Base-by-base conservation (phyloP, 2,888 invertebrate genomes). In the Apodemia mormo region DNA sequence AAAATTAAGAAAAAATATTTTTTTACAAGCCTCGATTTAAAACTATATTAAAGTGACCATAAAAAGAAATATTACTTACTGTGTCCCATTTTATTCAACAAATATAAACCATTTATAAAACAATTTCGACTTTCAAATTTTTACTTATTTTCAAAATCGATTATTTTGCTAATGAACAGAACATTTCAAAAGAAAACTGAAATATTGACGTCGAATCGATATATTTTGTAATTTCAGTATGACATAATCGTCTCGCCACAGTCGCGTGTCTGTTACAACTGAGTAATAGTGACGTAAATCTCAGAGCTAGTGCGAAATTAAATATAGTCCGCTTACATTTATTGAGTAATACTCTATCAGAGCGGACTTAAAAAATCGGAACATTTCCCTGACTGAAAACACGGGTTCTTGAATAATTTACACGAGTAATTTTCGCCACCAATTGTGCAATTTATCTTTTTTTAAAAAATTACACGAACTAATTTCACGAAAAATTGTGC, bases 201-300 rank as follows among this genome's bases (percentile, higher is more conserved):
- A 67, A 67, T 64, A 33, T 40, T 74, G 76, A 82, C 80, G 76
- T 80, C 83, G 85, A 90, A 89, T 90, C 88, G 81, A 90, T 90
- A 87, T 81, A 77, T 82, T 77, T 80, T 75, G 76, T 76, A 79
- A 80, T 80, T 78, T 78, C 81, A 77, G 79, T 80, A 80, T 83
- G 82, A 86, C 71, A 73, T 85, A 85, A 87, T 82, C 87, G 85
- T 83, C 88, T 84, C 80, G 80, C 82, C 85, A 78, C 85, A 89
- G 85, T 87, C 87, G 85, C 87, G 88, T 82, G 82, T 83, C 85
- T 84, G 83, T 81, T 80, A 85, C 89, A 85, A 92, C 92, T 92
- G 89, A 87, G 81, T 75, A 78, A 84, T 88, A 7, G 64, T 61
- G 87, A 89, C 90, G 90, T 87, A 79, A 76, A 76, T 52, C 80